Conservation (phyloP, 2,113 vertebrate species). For the Apodemus speciosus region DNA sequence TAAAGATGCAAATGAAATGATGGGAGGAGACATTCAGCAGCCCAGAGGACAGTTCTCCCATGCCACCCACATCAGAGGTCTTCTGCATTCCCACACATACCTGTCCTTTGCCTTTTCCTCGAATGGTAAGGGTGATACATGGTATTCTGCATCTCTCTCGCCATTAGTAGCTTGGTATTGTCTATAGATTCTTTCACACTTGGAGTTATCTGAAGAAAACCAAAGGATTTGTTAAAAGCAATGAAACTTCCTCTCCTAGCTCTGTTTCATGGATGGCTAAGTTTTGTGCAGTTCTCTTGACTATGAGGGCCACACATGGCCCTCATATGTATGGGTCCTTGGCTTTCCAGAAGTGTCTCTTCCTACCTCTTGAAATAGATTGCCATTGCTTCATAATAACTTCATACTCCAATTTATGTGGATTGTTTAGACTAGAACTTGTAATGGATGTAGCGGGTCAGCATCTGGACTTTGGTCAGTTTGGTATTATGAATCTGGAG, state of each 20-base stretch:
- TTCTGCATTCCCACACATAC: not conserved
- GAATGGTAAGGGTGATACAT: too few species aligned
- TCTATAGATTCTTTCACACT: not conserved
- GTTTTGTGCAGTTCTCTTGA: not conserved
- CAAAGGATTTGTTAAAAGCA: not conserved
- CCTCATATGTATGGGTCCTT: not conserved
- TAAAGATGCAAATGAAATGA: not conserved
- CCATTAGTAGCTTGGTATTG: not conserved
- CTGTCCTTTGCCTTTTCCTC: not conserved
- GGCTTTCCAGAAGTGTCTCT: not conserved
- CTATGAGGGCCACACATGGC: not conserved
- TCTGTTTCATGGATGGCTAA: not conserved
- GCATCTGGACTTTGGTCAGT: not conserved
- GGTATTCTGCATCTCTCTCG: not conserved
- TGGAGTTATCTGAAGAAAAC: not conserved
- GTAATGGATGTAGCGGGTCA: not conserved
- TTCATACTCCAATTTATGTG: not conserved
- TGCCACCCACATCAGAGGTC: not conserved
- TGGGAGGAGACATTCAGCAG: not conserved
- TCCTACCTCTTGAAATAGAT: not conserved
- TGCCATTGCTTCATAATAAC: not conserved
- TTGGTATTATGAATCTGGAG: not conserved
- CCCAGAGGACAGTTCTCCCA: not conserved
- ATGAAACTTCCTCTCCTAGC: not conserved
- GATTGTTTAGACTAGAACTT: not conserved